Evolutionary conservation across 2,113 vertebrate genomes (phyloP).

Genomic region (Abramis brama): DNA sequence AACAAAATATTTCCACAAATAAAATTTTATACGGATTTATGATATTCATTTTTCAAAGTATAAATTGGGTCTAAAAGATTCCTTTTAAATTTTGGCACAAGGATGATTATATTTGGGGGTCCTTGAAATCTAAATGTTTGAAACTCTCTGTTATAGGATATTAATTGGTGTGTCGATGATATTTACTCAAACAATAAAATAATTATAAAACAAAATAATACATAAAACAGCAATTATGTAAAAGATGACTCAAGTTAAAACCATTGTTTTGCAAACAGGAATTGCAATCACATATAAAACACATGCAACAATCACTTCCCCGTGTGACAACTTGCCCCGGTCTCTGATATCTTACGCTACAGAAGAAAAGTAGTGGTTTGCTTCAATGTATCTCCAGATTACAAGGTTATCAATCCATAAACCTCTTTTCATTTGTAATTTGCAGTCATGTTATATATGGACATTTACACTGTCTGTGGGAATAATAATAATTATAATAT

Average conservation of each 20-base stretch:
- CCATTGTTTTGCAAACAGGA: not conserved
- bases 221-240: not conserved
- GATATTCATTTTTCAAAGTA: not conserved
- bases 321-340: not conserved
- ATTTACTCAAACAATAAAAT: not conserved
- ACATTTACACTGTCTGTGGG: not conserved
- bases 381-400: not conserved
- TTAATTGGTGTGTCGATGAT: not conserved
- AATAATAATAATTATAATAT: not conserved
- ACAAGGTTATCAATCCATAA: not conserved
- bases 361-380: not conserved
- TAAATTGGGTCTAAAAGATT: not conserved
- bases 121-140: too few species aligned
- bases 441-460: not conserved
- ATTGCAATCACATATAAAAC: not conserved
- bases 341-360: not conserved
- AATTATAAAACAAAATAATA: not conserved
- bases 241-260: not conserved
- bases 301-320: not conserved
- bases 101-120: too few species aligned
- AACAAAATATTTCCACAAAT: too few species aligned
- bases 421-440: not conserved
- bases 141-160: not conserved
- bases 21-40: too few species aligned
- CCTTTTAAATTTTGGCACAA: too few species aligned